Base-by-base conservation (phyloP, 1,140 invertebrate genomes). In the Panagrolaimus sp. region DNA sequence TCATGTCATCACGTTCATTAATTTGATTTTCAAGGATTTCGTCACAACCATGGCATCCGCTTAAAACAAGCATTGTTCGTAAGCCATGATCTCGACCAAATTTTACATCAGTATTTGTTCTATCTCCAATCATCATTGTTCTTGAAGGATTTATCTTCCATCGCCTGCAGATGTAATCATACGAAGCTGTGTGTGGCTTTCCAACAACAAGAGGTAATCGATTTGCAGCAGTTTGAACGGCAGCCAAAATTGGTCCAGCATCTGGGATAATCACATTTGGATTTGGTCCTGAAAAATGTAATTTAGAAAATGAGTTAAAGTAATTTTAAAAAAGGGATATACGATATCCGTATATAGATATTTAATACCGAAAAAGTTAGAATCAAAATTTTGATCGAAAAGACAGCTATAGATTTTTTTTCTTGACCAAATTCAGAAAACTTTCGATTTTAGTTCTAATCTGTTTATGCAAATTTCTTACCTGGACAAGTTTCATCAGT, bases 41-140 rank as follows among this genome's bases (percentile, higher is more conserved):
- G 15, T 81, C 79, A n/a, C 82, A 62, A 62, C 76, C 55, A 68
- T 81, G 79, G 45, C 80, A 83, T 8, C 79, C 79, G 38, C 77
- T 80, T 24, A 81, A 67, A 1, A 81, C 79, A 6, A 81, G 73
- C 65, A 83, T 62, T 5, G 79, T 83, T 28, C 68, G 65, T 38
- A 81, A 66, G 17, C 79, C 79, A 55, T 81, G 79, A 63, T 81
- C 76, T 38, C 70, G 63, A 38, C 79, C 79, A 65, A 81, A 81
- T 65, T 83, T 81, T 14, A 81, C 75, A 67, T 81, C 79, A 17
- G 79, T 81, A 70, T 81, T 82, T 10, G 78, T 77, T 14, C 79
- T 89, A 84, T 98, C 94, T 0, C 94, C 94, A 81, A 97, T 91
- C 91, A 97, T 96, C 9, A 97, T 83, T 6, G 92, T 93, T 67